phyloP scores from a whole-genome alignment of 2,113 vertebrate species.

The Toxotes chatareus region DNA sequence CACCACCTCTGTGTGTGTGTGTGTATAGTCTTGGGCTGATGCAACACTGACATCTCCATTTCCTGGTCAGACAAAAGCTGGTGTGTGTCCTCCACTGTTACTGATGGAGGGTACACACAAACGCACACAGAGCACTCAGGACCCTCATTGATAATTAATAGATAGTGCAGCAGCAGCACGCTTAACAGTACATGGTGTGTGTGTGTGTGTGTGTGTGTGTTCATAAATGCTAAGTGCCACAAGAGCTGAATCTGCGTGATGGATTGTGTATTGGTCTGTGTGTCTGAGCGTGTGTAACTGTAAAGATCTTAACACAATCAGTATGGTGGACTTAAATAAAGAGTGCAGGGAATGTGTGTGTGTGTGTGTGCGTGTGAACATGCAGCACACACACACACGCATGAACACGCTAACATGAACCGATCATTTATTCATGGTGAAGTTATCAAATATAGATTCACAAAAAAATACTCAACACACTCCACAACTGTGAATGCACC shows the following conservation, averaged over 20 bases:
- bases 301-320: not conserved
- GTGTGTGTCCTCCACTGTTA: constrained; percentile 20
- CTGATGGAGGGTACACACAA: constrained; percentile 12
- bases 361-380: constrained; percentile 1
- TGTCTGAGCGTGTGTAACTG: not conserved
- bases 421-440: constrained; percentile 44
- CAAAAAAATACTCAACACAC: not conserved
- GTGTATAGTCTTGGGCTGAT: constrained; percentile 7
- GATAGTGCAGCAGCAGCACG: not conserved
- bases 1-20: not conserved
- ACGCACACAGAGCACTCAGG: constrained; percentile 35
- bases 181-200: not conserved
- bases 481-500: not conserved
- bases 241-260: constrained; percentile 6
- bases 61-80: constrained; percentile 48
- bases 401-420: constrained; percentile 22
- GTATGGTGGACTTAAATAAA: not conserved
- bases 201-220: constrained; percentile 22
- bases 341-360: not conserved
- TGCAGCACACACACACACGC: constrained; percentile 13
- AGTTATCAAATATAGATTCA: constrained; percentile 67
- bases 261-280: not conserved
- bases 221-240: constrained; percentile 6
- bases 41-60: constrained; percentile 33
- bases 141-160: constrained; percentile 61